phyloP scores from a whole-genome alignment of 1,140 invertebrate species.

The Orussus abietinus region DNA sequence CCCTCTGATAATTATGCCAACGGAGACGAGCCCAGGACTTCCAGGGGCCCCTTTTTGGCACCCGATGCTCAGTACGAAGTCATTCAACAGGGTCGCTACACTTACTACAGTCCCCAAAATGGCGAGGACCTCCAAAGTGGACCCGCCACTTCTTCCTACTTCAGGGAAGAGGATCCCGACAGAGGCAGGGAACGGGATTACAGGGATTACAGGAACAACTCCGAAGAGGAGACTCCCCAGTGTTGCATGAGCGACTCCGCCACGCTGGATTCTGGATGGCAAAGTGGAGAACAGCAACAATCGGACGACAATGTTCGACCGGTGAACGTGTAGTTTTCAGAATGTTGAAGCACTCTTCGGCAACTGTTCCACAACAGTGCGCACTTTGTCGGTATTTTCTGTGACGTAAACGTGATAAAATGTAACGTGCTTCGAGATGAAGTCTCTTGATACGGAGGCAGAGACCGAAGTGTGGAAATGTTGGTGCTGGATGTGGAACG shows the following conservation, averaged over 20 bases:
- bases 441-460: too few species aligned
- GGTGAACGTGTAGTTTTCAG: conserved; percentile 41
- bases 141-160: conserved; percentile 24
- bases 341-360: too few species aligned
- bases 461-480: too few species aligned
- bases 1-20: conserved; percentile 41
- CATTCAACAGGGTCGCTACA: conserved; percentile 50
- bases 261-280: conserved; percentile 39
- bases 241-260: conserved; percentile 40
- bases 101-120: conserved; percentile 33
- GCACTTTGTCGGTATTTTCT: too few species aligned
- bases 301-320: conserved; percentile 40
- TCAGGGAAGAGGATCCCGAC: conserved; percentile 22
- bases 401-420: too few species aligned
- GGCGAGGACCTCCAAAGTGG: conserved; percentile 37
- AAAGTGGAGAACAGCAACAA: conserved; percentile 34
- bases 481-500: too few species aligned
- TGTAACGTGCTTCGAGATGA: too few species aligned
- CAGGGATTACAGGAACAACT: conserved; percentile 31
- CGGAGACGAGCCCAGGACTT: conserved; percentile 34
- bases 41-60: conserved; percentile 51
- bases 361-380: too few species aligned
- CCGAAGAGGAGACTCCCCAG: conserved; percentile 33
- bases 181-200: conserved; percentile 34
- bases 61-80: conserved; percentile 64